These are phyloP conservation scores for Solea senegalensis DNA, from an alignment of 2,113 vertebrate species.

Conservation along the genomic window DNA sequence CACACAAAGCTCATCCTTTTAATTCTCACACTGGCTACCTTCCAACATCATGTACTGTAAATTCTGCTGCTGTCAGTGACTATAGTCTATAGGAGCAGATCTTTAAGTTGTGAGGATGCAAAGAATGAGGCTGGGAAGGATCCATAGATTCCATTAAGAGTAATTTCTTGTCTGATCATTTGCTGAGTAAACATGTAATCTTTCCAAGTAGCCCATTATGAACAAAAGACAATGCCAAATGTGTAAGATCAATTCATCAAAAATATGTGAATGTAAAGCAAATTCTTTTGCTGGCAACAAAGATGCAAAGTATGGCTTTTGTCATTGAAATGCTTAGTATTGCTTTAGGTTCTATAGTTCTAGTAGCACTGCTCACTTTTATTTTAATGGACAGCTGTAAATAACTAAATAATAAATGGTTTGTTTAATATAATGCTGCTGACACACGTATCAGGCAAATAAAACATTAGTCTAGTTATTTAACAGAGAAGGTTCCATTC, in stretches of 20 bases:
- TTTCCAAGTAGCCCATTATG: slow-evolving; percentile 71
- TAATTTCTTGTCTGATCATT: slow-evolving; percentile 68
- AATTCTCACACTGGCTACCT: slow-evolving; percentile 26
- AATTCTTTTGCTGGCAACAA: slow-evolving; percentile 29
- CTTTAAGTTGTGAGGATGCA: slow-evolving; percentile 47
- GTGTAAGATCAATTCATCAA: slow-evolving; percentile 70
- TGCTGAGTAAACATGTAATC: slow-evolving; percentile 77
- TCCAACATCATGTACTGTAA: slow-evolving; percentile 34
- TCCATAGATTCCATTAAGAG: slow-evolving; percentile 78
- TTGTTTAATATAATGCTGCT: neutral
- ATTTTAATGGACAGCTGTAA: slow-evolving; percentile 9
- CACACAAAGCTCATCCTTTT: slow-evolving; percentile 30
- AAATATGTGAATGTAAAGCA: slow-evolving; percentile 46
- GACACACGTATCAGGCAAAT: neutral
- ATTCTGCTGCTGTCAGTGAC: slow-evolving; percentile 64
- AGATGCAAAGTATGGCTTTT: slow-evolving; percentile 43
- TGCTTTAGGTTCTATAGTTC: neutral
- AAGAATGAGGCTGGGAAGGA: slow-evolving; percentile 64
- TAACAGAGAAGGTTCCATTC: neutral
- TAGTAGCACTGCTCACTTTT: neutral
- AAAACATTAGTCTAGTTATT: neutral
- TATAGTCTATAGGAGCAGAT: slow-evolving; percentile 30
- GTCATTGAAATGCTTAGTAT: slow-evolving; percentile 28
- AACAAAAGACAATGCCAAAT: slow-evolving; percentile 60
- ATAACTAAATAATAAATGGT: neutral